Evolutionary conservation across 1,140 invertebrate species (phyloP).

Genomic region (Temnothorax curvispinosus): DNA sequence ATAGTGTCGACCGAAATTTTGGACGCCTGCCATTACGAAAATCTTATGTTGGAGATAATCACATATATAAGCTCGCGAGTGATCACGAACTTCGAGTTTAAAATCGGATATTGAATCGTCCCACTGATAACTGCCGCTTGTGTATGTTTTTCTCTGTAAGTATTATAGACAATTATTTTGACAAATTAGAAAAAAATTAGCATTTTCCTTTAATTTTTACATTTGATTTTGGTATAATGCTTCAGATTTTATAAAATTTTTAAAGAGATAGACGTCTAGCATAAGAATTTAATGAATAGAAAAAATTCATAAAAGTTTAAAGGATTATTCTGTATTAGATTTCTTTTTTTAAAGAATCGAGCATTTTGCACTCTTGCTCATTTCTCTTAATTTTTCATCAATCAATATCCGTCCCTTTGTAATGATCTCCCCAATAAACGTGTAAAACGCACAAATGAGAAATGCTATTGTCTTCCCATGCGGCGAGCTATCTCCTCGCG

Average conservation of each 20-base stretch:
- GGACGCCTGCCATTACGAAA: constrained; percentile 29
- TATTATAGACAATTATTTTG: not conserved
- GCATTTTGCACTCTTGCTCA: not conserved
- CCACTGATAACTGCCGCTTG: not conserved
- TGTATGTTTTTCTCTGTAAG: not conserved
- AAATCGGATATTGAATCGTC: not conserved
- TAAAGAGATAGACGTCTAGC: not conserved
- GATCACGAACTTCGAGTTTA: not conserved
- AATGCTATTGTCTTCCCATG: not conserved
- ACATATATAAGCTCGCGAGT: not conserved
- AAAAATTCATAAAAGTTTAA: not conserved
- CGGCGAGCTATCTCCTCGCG: not conserved
- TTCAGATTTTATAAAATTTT: not conserved
- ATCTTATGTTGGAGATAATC: constrained; percentile 5
- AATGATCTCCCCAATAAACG: not conserved
- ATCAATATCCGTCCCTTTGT: not conserved
- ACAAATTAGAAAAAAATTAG: not conserved
- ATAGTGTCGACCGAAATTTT: constrained; percentile 44
- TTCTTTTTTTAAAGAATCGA: not conserved
- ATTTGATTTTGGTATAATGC: no score
- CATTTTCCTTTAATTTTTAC: not conserved
- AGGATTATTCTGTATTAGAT: not conserved
- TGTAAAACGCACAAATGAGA: not conserved
- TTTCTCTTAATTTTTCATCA: not conserved
- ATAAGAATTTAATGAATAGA: not conserved